Evolutionary conservation across 1,140 invertebrate species (phyloP).

Genomic region (Macrotrachela quadricornifera): DNA sequence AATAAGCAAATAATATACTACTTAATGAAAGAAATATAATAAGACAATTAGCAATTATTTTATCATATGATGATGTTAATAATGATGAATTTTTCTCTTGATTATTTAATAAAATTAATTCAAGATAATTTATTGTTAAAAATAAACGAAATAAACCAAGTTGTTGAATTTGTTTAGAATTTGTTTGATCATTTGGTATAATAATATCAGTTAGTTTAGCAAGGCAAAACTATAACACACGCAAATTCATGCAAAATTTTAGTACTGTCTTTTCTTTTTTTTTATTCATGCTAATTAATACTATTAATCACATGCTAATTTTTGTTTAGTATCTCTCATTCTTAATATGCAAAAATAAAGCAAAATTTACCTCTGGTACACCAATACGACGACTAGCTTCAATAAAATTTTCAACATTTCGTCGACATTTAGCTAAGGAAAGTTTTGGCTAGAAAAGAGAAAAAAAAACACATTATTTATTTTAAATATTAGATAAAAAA

Average conservation of each 20-base stretch:
- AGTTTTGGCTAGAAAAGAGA: constrained; percentile 51
- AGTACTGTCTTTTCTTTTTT: neutral
- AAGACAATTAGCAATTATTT: too few species aligned
- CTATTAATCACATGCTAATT: neutral
- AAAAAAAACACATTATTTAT: constrained; percentile 1
- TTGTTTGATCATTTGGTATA: too few species aligned
- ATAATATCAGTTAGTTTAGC: too few species aligned
- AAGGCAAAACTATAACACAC: neutral
- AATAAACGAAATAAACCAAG: too few species aligned
- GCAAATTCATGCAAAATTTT: constrained; percentile 2
- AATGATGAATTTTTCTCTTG: too few species aligned
- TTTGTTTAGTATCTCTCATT: neutral
- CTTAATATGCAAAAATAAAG: neutral
- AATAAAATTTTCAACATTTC: constrained; percentile 83
- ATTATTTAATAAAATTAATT: too few species aligned
- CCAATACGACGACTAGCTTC: constrained; percentile 76
- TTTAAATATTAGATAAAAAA: neutral
- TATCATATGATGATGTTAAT: too few species aligned
- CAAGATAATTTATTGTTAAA: too few species aligned
- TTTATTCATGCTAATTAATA: neutral
- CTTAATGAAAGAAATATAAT: neutral
- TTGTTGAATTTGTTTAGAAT: too few species aligned
- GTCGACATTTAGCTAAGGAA: constrained; percentile 67
- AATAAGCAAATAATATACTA: neutral
- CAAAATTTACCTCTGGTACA: constrained; percentile 57